Base-by-base conservation (phyloP, 2,113 vertebrate genomes). In the Todiramphus saurophagus region DNA sequence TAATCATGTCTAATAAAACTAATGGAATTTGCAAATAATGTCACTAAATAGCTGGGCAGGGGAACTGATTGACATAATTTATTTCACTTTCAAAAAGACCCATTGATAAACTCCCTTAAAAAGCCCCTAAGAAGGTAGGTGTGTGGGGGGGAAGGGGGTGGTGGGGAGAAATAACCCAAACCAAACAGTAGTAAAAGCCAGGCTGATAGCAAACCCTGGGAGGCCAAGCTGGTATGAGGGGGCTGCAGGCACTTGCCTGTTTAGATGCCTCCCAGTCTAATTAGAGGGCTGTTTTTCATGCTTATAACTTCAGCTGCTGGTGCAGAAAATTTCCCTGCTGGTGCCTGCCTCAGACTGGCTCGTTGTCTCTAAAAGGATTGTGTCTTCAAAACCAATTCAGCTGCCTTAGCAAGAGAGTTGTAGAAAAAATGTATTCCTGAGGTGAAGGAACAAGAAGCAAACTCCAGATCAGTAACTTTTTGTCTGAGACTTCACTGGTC, bases 221-320 rank as follows among this genome's bases (percentile, higher is more conserved):
- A 67, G 81, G 39, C 28, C 11, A 2, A 35, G 55, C 41, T 2
- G 28, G 80, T 2, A 11, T 44, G 56, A 13, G 41, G 50, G 58
- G 48, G 41, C 75, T 95, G 93, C 84, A 80, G 41, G 70, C 70
- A 62, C 53, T 91, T 94, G 89, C 69, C 68, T 93, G 73, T 92
- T 78, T 78, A 89, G 69, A 62, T 3, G 1, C 28, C 73, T 92
- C 80, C 69, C 66, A 60, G 51, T n/a, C 62, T 94, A 93, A 96
- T 95, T 93, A 86, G 43, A 94, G 76, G 79, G 51, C 51, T 96
- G 76, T 6, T 90, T 94, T 94, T 95, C 56, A 37, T 87, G 68
- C 56, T 87, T 89, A 43, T 56, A 94, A 75, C 58, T 94, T 83
- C 23, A 94, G 83, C 88, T 81, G 64, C 39, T 93, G 0, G 2